A percentile compares a stretch with the other conserved stretches of the same genome.
These are phyloP conservation scores for Harpalus rufipes DNA, from an alignment of 2,888 invertebrate species.

Conservation along the genomic window DNA sequence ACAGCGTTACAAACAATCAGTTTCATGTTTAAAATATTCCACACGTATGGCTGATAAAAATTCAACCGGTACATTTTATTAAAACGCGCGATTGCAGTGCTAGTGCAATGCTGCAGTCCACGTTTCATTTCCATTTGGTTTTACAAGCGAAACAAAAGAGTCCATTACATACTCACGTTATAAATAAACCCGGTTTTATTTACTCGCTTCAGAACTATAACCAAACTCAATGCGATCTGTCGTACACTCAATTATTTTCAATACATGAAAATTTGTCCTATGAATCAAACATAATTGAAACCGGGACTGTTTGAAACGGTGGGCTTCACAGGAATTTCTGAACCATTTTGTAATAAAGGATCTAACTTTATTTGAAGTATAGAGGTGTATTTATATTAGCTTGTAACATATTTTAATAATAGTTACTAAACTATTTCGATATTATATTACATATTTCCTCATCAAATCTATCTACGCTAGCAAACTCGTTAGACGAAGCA, in stretches of 20 bases:
- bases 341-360: too few species aligned
- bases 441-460: too few species aligned
- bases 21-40: constrained; percentile 42
- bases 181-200: constrained; percentile 39
- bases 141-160: constrained; percentile 47
- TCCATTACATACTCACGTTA: constrained; percentile 21
- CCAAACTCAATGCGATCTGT: neutral
- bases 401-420: too few species aligned
- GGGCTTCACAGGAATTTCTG: too few species aligned
- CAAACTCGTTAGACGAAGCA: too few species aligned
- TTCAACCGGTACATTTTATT: constrained; percentile 41
- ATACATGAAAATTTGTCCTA: neutral
- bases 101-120: neutral
- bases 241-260: neutral
- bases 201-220: constrained; percentile 2
- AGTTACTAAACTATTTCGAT: too few species aligned
- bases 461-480: too few species aligned
- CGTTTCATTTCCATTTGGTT: constrained; percentile 41
- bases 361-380: too few species aligned
- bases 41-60: constrained; percentile 50
- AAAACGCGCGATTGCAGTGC: constrained; percentile 24
- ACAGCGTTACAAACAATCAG: constrained; percentile 27
- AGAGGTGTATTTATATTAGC: too few species aligned
- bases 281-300: neutral
- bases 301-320: too few species aligned